phyloP scores from a whole-genome alignment of 2,797 vertebrate species.

The Sebastolobus altivelis region DNA sequence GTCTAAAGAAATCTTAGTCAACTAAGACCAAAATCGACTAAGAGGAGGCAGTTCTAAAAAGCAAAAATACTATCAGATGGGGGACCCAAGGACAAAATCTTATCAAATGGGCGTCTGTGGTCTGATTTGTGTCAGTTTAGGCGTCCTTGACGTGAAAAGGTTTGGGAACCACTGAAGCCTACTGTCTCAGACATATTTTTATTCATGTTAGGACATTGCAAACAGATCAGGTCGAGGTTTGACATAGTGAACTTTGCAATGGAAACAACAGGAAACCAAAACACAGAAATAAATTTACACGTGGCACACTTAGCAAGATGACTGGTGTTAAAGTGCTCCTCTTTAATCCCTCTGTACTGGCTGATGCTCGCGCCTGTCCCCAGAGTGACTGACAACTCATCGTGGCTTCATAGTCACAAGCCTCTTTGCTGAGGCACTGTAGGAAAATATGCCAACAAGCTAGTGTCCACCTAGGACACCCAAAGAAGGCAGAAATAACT shows the following conservation, averaged over 20 bases:
- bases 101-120: too few species aligned
- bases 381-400: conserved; percentile 37
- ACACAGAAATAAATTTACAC: conserved; percentile 1
- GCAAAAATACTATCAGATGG: too few species aligned
- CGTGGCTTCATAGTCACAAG: conserved; percentile 76
- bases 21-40: too few species aligned
- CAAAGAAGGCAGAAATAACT: conserved; percentile 68
- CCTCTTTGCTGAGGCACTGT: conserved; percentile 56
- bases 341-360: conserved; percentile 42
- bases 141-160: too few species aligned
- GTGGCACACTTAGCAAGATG: conserved; percentile 8
- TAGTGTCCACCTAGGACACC: conserved; percentile 77
- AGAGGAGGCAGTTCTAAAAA: too few species aligned
- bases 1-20: too few species aligned
- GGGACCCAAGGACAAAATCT: too few species aligned
- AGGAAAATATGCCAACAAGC: conserved; percentile 83
- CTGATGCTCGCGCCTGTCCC: conserved; percentile 29
- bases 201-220: background rate
- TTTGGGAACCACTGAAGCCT: background rate
- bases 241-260: background rate
- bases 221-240: background rate
- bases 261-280: conserved; percentile 8
- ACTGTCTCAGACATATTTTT: background rate
- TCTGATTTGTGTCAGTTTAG: too few species aligned
- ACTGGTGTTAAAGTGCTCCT: conserved; percentile 7